A percentile compares a stretch with the other conserved stretches of the same genome.
phyloP scores from a whole-genome alignment of 1,140 invertebrate genomes.

The Drosophila sp. region DNA sequence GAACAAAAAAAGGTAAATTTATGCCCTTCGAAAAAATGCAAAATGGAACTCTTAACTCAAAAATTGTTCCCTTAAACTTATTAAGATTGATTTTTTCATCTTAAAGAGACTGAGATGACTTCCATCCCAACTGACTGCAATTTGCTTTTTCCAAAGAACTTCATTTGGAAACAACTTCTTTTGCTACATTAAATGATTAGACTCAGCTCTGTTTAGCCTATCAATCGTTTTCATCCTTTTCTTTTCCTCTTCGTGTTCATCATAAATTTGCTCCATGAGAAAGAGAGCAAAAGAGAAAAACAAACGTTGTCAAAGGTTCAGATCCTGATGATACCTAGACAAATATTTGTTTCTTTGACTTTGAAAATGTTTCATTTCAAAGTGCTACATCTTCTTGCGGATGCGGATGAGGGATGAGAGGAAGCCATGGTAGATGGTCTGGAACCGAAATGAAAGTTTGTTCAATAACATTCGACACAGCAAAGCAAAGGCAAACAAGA shows the following conservation, averaged over 20 bases:
- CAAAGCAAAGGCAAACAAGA: constrained; percentile 6
- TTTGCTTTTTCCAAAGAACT: too few species aligned
- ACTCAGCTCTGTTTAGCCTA: background rate
- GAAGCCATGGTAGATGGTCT: constrained; percentile 52
- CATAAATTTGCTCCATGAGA: too few species aligned
- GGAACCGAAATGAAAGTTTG: constrained; percentile 69
- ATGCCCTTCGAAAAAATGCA: constrained; percentile 15
- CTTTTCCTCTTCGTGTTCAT: background rate
- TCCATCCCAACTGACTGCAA: too few species aligned
- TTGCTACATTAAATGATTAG: background rate
- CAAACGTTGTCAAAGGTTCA: background rate
- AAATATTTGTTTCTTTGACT: constrained; percentile 13
- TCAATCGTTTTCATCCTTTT: background rate
- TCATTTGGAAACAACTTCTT: too few species aligned
- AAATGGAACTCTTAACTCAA: background rate
- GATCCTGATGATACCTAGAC: constrained; percentile 1
- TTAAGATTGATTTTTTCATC: constrained; percentile 1
- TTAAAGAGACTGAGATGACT: too few species aligned
- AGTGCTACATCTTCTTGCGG: constrained; percentile 20
- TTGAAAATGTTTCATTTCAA: constrained; percentile 17
- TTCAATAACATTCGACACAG: constrained; percentile 56
- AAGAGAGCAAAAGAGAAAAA: too few species aligned
- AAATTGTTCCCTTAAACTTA: constrained; percentile 1
- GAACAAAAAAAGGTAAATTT: constrained; percentile 45
- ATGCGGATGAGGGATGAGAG: background rate